Evolutionary conservation across 2,888 invertebrate species (phyloP).

Genomic region (Leptinotarsa rubiginosa): DNA sequence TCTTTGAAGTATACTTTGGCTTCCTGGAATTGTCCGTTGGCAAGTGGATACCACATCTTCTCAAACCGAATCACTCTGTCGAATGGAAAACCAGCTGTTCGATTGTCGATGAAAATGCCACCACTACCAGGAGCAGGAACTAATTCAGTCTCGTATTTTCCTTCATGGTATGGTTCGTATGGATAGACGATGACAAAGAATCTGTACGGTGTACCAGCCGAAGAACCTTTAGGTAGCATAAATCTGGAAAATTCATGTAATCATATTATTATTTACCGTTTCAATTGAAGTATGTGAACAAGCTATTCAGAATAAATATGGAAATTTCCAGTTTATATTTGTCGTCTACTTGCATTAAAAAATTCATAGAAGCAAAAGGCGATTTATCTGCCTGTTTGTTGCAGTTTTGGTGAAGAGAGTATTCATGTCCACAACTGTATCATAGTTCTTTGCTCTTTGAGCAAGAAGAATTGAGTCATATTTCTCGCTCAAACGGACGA

Average conservation of each 20-base stretch:
- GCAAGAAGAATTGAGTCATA: too few species aligned
- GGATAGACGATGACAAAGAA: constrained; percentile 68
- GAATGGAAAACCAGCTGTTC: constrained; percentile 80
- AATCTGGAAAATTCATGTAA: constrained; percentile 60
- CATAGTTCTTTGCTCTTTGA: too few species aligned
- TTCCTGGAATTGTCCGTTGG: constrained; percentile 77
- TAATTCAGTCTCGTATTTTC: constrained; percentile 25
- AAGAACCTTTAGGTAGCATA: constrained; percentile 77
- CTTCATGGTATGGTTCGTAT: constrained; percentile 60
- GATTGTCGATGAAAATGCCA: constrained; percentile 68
- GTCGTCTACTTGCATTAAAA: too few species aligned
- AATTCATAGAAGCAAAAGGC: too few species aligned
- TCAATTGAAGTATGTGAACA: too few species aligned
- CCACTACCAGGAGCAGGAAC: constrained; percentile 29
- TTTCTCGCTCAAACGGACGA: too few species aligned
- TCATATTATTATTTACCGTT: neutral
- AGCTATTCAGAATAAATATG: too few species aligned
- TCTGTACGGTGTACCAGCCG: constrained; percentile 72
- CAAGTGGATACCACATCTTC: constrained; percentile 71
- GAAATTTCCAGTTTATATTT: too few species aligned
- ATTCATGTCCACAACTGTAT: too few species aligned
- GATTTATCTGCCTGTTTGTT: too few species aligned
- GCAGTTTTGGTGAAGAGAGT: too few species aligned
- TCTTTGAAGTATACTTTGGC: constrained; percentile 73
- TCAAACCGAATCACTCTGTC: constrained; percentile 74